Base-by-base conservation (phyloP, 2,797 vertebrate species). In the Acrossocheilus wenchowensis region DNA sequence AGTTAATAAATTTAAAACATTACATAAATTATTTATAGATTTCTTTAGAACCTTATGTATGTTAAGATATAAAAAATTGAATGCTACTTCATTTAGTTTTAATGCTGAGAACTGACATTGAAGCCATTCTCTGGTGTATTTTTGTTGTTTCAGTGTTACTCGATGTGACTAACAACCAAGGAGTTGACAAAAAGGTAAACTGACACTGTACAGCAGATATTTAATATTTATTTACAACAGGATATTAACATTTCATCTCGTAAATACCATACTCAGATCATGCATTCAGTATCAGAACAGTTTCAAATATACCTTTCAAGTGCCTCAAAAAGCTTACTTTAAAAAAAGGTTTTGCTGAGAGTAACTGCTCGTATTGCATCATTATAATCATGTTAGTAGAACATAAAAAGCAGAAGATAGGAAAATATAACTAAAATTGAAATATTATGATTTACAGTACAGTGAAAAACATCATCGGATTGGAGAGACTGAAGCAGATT, bases 221-320 rank as follows among this genome's bases (percentile, higher is more conserved):
- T 91, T 90, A 90, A 83, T 72, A 78, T 96, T 96, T 96, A 96
- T 96, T 96, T 96, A 96, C 95, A 96, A 90, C 88, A 94, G 92
- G 93, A 93, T 91, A 94, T 92, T 92, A 81, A 75, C 69, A 90
- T 90, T 86, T 91, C 90, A 92, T 93, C 91, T 90, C 94, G 93
- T 94, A 94, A 94, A 95, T 95, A 95, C 93, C 94, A 92, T 92
- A 89, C 89, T 93, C 93, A 90, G 90, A 91, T 89, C 91, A 94
- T 94, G 94, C 92, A 81, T 92, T 92, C 89, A 90, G 83, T 72
- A 92, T 91, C 89, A 86, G 84, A 85, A 89, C 77, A 90, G 90
- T 91, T 92, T 93, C 92, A 94, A 94, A 94, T 94, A 94, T 92
- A 93, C 94, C 92, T 93, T 94, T 94, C 91, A 68, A 93, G 94